Percentiles rank a stretch among this genome's conserved stretches.
phyloP scores from a whole-genome alignment of 2,113 vertebrate species.

The Cyrtonyx montezumae region DNA sequence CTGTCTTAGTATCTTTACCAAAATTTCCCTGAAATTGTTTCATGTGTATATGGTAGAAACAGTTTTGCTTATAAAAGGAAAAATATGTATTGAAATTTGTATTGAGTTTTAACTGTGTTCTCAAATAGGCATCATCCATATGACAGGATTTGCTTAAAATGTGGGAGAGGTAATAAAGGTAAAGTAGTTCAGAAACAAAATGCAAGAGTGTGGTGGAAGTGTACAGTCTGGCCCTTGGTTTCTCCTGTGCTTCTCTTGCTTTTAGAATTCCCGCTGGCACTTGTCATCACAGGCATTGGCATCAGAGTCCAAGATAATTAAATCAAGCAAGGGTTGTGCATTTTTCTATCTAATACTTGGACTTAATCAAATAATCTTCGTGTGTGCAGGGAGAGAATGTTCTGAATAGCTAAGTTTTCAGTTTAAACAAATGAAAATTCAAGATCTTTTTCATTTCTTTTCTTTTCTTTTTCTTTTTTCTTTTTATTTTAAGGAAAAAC shows the following conservation, averaged over 20 bases:
- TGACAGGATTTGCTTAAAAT: not conserved
- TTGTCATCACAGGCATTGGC: not conserved
- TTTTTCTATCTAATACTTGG: not conserved
- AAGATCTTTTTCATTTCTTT: not conserved
- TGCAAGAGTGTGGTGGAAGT: not conserved
- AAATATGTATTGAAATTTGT: not conserved
- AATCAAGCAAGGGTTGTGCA: not conserved
- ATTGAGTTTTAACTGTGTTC: not conserved
- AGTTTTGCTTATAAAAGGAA: not conserved
- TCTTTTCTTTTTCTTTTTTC: no score
- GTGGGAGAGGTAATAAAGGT: not conserved
- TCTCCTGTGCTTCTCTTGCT: not conserved
- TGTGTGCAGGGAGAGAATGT: not conserved
- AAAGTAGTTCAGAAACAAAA: not conserved
- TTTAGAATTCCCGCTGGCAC: not conserved
- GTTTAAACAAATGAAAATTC: not conserved
- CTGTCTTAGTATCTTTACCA: not conserved
- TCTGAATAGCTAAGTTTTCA: not conserved
- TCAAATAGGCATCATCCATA: not conserved
- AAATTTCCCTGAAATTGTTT: not conserved
- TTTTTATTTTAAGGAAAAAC: not conserved
- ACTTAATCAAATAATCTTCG: not conserved
- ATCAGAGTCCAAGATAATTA: not conserved
- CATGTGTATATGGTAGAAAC: not conserved
- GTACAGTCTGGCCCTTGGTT: not conserved